Conservation (phyloP, 1,140 invertebrate genomes). For the Mamestra configurata region DNA sequence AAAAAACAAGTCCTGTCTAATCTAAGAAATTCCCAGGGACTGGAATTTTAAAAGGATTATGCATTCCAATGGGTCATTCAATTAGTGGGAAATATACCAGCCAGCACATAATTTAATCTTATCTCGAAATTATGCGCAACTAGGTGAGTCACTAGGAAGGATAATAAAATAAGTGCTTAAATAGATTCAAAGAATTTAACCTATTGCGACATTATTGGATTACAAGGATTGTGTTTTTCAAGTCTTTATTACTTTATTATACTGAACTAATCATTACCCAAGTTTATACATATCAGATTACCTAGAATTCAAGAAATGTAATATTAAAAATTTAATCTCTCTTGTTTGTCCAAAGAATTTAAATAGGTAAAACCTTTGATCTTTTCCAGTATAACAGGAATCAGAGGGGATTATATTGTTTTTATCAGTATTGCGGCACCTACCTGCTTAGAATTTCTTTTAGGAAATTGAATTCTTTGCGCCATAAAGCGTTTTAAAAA, state of each 20-base stretch:
- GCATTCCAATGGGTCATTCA: slow-evolving; percentile 13
- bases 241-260: background rate
- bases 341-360: too few species aligned
- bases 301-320: too few species aligned
- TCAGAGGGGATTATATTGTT: too few species aligned
- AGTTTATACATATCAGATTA: too few species aligned
- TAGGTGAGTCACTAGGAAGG: slow-evolving; percentile 2
- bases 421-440: too few species aligned
- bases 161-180: slow-evolving; percentile 35
- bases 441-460: too few species aligned
- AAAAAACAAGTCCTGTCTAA: background rate
- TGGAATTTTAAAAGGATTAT: slow-evolving; percentile 23
- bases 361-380: too few species aligned
- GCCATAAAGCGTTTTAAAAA: background rate
- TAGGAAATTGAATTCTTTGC: too few species aligned
- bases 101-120: slow-evolving; percentile 26
- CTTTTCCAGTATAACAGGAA: too few species aligned
- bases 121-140: slow-evolving; percentile 38
- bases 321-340: too few species aligned
- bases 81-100: slow-evolving; percentile 37
- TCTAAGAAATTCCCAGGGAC: slow-evolving; percentile 1
- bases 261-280: too few species aligned
- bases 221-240: background rate
- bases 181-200: slow-evolving; percentile 20
- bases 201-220: slow-evolving; percentile 18